A percentile compares a stretch with the other conserved stretches of the same genome.
Evolutionary conservation across 2,797 vertebrate genomes (phyloP).

Genomic region (Enteromius mattozi): DNA sequence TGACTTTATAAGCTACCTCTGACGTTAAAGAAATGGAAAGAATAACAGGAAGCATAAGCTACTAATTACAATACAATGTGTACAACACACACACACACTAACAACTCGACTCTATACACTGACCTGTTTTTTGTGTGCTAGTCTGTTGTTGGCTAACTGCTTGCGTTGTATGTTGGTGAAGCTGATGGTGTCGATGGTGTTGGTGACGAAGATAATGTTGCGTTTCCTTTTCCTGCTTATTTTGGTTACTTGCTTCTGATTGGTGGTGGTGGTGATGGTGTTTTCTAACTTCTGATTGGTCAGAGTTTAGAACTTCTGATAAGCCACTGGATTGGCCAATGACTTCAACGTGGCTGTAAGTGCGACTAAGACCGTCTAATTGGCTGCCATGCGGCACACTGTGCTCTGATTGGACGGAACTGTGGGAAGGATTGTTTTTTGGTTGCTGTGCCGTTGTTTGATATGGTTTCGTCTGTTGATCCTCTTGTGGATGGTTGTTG

Average conservation of each 20-base stretch:
- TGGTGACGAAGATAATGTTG: constrained; percentile 51
- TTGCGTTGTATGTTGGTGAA: constrained; percentile 63
- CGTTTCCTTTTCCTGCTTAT: constrained; percentile 52
- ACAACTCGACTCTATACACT: constrained; percentile 1
- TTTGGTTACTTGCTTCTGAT: constrained; percentile 60
- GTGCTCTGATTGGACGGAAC: constrained; percentile 42
- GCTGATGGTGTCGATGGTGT: constrained; percentile 65
- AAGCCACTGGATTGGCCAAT: constrained; percentile 60
- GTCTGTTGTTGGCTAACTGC: constrained; percentile 62
- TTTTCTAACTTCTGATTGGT: constrained; percentile 56
- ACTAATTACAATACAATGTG: constrained; percentile 51
- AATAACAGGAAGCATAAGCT: constrained; percentile 57
- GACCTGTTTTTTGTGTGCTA: constrained; percentile 69
- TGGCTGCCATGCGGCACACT: constrained; percentile 51
- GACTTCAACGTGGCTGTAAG: constrained; percentile 54
- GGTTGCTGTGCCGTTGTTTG: constrained; percentile 53
- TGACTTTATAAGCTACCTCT: constrained; percentile 27
- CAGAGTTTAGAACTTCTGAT: constrained; percentile 32
- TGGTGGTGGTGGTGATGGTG: constrained; percentile 60
- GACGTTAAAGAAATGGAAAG: constrained; percentile 42
- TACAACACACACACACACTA: constrained; percentile 7
- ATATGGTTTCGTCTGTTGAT: constrained; percentile 55
- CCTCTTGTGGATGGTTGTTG: constrained; percentile 58
- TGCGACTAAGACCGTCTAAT: constrained; percentile 39
- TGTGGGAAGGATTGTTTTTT: constrained; percentile 25